Percentiles rank a stretch among this genome's conserved stretches.
These are phyloP conservation scores for Megathymus violae DNA, from an alignment of 1,140 invertebrate genomes.

Conservation along the genomic window DNA sequence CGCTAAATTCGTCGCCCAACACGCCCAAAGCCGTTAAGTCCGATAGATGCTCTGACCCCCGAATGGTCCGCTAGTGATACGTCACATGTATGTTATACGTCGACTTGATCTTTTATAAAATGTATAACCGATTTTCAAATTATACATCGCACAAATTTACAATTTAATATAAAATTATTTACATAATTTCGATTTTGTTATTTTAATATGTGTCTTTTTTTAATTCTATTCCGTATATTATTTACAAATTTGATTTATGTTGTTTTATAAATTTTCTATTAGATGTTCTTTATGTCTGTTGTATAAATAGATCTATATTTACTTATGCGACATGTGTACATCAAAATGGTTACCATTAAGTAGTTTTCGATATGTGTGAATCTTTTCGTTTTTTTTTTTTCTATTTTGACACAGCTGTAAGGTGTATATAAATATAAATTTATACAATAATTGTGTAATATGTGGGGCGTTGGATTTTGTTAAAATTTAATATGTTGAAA, in stretches of 20 bases:
- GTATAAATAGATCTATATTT: conserved; percentile 33
- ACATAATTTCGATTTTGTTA: no score
- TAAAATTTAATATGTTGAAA: not conserved
- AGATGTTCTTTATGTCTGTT: conserved; percentile 31
- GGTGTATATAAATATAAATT: not conserved
- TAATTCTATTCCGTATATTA: not conserved
- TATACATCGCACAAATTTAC: conserved; percentile 25
- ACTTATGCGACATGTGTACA: conserved; percentile 34
- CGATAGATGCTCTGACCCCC: no score
- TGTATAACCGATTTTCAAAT: not conserved
- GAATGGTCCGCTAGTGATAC: no score
- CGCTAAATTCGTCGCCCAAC: no score
- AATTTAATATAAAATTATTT: not conserved
- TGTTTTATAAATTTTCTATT: conserved; percentile 33
- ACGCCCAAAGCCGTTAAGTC: no score
- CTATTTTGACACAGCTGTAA: conserved; percentile 25
- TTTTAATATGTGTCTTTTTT: not conserved
- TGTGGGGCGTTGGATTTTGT: conserved; percentile 2
- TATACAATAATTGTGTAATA: not conserved
- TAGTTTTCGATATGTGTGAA: conserved; percentile 35
- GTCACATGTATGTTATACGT: no score
- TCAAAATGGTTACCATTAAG: conserved; percentile 45
- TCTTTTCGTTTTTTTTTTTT: conserved; percentile 26
- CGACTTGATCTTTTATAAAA: no score
- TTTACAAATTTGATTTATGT: conserved; percentile 19